Evolutionary conservation across 2,888 invertebrate species (phyloP), one percentile per base, ranked within the genome.

Genomic region (Chrysolina americana): DNA sequence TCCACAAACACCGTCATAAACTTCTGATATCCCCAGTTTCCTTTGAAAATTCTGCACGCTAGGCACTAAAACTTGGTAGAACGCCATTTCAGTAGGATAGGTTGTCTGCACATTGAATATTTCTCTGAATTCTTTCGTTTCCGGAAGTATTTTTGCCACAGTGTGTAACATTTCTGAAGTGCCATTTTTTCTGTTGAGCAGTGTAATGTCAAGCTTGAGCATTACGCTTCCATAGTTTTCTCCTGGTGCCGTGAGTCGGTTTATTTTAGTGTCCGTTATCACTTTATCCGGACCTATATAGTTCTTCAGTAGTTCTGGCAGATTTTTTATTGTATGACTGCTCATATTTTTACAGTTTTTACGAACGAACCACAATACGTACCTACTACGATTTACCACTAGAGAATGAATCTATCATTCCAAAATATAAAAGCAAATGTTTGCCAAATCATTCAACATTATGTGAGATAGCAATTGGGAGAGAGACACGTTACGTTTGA

Each of bases 161-260:
- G 91, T 78, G 36, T 89, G 81, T 28, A 91, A 10, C 48, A 53
- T 66, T 62, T 66, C 68, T 21, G 13, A 5, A 8, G n/a, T 13
- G 23, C 64, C 66, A 41, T 17, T 70, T 47, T 74, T 56, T 1
- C 44, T 44, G 13, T 50, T 66, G 44, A 70, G 28, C 41, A 66
- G 28, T 11, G 66, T 66, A 15, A 74, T 84, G 17, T 81, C 78
- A 3, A 84, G 78, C 0, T 86, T 85, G 0, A 91, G 79, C 83
- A 91, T 90, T 0, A 89, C 82, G 78, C 91, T 91, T 0, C 91
- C 91, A 81, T 91, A 92, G 81, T 92, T 91, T 76, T 92, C 91
- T 1, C 91, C 91, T 0, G 89, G 88, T 21, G 89, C 89, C 36
- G 89, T 89, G 13, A 89, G 82, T 76, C 85, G 85, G 23, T 83